Evolutionary conservation across 2,797 vertebrate genomes (phyloP).

Genomic region (Ispidina picta): DNA sequence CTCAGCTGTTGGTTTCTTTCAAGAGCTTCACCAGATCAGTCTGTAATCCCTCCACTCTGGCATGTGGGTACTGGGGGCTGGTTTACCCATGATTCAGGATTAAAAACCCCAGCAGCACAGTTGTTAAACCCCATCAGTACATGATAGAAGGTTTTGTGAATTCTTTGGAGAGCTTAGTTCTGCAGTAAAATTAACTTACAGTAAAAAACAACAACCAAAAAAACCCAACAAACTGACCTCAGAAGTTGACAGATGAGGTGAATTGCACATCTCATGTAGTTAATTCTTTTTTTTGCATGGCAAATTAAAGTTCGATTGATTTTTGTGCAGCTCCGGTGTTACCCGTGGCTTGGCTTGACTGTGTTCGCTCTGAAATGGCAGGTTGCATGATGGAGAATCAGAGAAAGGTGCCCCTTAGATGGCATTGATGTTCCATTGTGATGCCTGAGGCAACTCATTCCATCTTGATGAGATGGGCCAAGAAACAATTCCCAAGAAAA

Average conservation of each 20-base stretch:
- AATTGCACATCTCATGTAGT: not conserved
- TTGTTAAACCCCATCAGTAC: not conserved
- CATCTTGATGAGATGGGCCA: conserved; percentile 13
- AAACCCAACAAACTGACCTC: too few species aligned
- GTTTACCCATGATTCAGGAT: not conserved
- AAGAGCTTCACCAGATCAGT: not conserved
- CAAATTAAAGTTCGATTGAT: not conserved
- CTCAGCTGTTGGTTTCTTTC: conserved; percentile 31
- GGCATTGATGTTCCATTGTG: not conserved
- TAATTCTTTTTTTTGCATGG: not conserved
- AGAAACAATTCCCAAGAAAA: not conserved
- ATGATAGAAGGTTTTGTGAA: not conserved
- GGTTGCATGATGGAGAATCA: not conserved
- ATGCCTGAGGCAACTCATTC: not conserved
- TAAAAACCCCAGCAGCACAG: not conserved
- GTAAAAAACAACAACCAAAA: not conserved
- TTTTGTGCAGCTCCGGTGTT: not conserved
- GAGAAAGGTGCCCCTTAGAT: conserved; percentile 8
- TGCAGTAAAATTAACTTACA: not conserved
- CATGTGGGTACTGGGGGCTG: not conserved
- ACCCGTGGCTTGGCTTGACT: not conserved
- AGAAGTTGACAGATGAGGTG: not conserved
- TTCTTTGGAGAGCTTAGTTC: not conserved
- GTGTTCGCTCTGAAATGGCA: conserved; percentile 22
- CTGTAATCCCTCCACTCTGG: not conserved